A percentile compares a stretch with the other conserved stretches of the same genome.
Evolutionary conservation across 1,140 invertebrate species (phyloP).

Genomic region (Phortica variegata): DNA sequence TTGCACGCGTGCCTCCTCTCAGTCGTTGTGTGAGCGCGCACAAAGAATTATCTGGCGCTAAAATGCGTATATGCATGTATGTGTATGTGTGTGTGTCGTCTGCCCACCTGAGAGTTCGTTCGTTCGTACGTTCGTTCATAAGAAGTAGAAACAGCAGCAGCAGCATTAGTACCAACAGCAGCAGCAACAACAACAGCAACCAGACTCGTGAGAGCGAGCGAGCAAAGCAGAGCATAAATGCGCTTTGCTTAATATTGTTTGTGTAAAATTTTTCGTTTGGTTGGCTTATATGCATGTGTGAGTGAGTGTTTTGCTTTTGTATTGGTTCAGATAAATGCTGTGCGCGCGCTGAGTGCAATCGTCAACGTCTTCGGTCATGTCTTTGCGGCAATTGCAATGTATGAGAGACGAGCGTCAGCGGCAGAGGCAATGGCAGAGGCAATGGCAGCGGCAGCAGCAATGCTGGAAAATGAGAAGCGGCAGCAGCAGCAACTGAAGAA

Average conservation of each 20-base stretch:
- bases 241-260: slow-evolving; percentile 8
- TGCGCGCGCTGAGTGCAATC: slow-evolving; percentile 19
- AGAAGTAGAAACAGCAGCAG: slow-evolving; percentile 11
- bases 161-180: slow-evolving; percentile 2
- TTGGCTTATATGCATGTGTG: slow-evolving; percentile 6
- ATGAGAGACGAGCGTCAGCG: too few species aligned
- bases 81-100: too few species aligned
- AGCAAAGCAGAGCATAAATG: slow-evolving; percentile 20
- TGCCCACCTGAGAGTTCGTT: too few species aligned
- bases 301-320: slow-evolving; percentile 19
- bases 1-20: too few species aligned
- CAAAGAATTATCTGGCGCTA: too few species aligned
- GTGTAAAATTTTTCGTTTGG: slow-evolving; percentile 7
- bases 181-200: neutral
- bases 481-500: slow-evolving; percentile 24
- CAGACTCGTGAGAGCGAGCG: slow-evolving; percentile 1
- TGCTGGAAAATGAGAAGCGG: slow-evolving; percentile 20
- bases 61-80: too few species aligned
- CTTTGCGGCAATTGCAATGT: neutral
- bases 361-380: slow-evolving; percentile 13
- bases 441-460: slow-evolving; percentile 19
- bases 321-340: slow-evolving; percentile 43
- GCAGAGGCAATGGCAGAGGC: slow-evolving; percentile 25
- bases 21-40: too few species aligned
- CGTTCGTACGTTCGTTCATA: too few species aligned